Conservation (phyloP, 53 echinoderm and acorn worm genomes). For the Antedon mediterranea region DNA sequence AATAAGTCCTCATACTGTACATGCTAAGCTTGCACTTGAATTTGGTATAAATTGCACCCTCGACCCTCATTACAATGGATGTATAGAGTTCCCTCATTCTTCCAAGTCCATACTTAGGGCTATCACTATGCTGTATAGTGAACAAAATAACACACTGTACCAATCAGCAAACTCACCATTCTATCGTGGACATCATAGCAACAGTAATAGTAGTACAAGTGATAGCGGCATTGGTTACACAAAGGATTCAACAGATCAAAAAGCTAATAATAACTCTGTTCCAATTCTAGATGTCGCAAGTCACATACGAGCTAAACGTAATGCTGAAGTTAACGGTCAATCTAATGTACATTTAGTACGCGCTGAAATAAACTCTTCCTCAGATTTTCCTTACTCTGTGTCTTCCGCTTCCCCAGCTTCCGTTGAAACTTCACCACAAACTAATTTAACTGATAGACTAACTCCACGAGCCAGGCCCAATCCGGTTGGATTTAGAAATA, state of each 20-base stretch:
- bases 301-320: constrained; percentile 63
- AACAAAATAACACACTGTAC: constrained; percentile 38
- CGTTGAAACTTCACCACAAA: constrained; percentile 44
- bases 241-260: constrained; percentile 29
- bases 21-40: constrained; percentile 44
- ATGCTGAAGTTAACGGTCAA: constrained; percentile 3
- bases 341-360: constrained; percentile 31
- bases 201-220: constrained; percentile 96
- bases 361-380: constrained; percentile 60
- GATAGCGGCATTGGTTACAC: constrained; percentile 90
- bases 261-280: constrained; percentile 35
- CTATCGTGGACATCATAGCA: constrained; percentile 48
- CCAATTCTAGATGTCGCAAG: constrained; percentile 48
- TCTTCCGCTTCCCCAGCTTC: constrained; percentile 55
- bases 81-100: constrained; percentile 70
- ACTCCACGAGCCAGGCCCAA: constrained; percentile 84
- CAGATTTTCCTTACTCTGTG: constrained; percentile 42
- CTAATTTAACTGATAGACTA: constrained; percentile 32
- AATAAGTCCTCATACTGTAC: constrained; percentile 57
- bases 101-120: constrained; percentile 55
- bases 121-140: constrained; percentile 58
- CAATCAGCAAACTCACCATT: constrained; percentile 50
- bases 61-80: constrained; percentile 60
- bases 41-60: constrained; percentile 65
- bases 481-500: constrained; percentile 46